Evolutionary conservation across 2,888 invertebrate species (phyloP).

Genomic region (Torymus auratus): DNA sequence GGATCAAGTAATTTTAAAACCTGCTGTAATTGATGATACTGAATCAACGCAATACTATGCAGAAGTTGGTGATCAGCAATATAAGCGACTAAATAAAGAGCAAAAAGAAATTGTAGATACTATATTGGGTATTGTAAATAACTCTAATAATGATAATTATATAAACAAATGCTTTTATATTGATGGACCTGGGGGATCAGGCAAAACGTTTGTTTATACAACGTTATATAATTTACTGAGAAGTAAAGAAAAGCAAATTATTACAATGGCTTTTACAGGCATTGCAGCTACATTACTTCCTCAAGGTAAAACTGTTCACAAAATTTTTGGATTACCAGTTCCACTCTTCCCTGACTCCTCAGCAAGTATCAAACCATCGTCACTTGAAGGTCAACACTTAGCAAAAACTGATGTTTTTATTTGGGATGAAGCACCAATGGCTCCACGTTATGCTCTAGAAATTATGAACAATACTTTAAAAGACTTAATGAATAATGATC

Average conservation of each 20-base stretch:
- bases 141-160: constrained; percentile 31
- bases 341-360: constrained; percentile 52
- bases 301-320: constrained; percentile 72
- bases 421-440: too few relatives aligned
- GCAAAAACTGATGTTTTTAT: too few relatives aligned
- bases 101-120: constrained; percentile 60
- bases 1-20: constrained; percentile 39
- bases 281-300: constrained; percentile 66
- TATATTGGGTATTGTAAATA: constrained; percentile 46
- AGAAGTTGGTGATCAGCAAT: constrained; percentile 51
- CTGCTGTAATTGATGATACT: constrained; percentile 9
- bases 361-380: constrained; percentile 56
- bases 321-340: constrained; percentile 67
- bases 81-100: constrained; percentile 56
- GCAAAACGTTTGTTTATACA: too few relatives aligned
- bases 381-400: constrained; percentile 46
- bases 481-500: constrained; percentile 58
- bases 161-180: constrained; percentile 44
- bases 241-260: constrained; percentile 11
- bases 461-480: constrained; percentile 55
- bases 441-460: constrained; percentile 50
- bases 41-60: constrained; percentile 9
- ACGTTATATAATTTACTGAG: constrained; percentile 48
- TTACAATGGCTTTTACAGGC: constrained; percentile 55
- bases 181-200: constrained; percentile 29